phyloP scores from a whole-genome alignment of 2,888 invertebrate species.

The Hermaeophaga mercurialis region DNA sequence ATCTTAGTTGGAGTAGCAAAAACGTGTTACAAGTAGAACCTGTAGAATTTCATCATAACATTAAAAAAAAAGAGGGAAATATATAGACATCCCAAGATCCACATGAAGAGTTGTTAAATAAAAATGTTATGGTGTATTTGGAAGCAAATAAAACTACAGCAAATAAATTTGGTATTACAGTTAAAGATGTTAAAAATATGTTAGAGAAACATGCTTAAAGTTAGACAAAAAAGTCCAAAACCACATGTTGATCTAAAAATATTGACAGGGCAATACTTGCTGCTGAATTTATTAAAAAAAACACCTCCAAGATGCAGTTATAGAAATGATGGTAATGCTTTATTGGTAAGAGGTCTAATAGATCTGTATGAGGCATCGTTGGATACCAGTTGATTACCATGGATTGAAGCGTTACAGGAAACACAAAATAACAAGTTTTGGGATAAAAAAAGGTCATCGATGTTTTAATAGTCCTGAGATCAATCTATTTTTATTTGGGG shows the following conservation, averaged over 20 bases:
- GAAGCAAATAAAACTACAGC: constrained; percentile 74
- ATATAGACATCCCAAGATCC: constrained; percentile 80
- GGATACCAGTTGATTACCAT: constrained; percentile 74
- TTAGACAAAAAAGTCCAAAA: constrained; percentile 77
- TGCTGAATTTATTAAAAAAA: constrained; percentile 75
- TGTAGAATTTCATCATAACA: constrained; percentile 77
- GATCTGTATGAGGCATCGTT: constrained; percentile 85
- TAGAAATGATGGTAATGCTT: constrained; percentile 69
- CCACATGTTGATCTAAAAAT: constrained; percentile 94
- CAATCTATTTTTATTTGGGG: constrained; percentile 74
- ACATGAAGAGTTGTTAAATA: constrained; percentile 81
- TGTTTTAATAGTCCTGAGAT: constrained; percentile 78
- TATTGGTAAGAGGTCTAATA: constrained; percentile 81
- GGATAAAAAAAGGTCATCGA: constrained; percentile 74
- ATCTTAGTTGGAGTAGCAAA: constrained; percentile 59
- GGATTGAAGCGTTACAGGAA: constrained; percentile 80
- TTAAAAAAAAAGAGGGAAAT: constrained; percentile 78
- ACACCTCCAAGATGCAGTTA: constrained; percentile 82
- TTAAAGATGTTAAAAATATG: constrained; percentile 64
- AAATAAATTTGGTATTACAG: constrained; percentile 67
- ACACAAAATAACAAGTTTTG: constrained; percentile 84
- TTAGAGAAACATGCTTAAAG: constrained; percentile 69
- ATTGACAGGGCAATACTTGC: constrained; percentile 79
- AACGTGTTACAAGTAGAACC: constrained; percentile 68
- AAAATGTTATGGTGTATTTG: constrained; percentile 84